Evolutionary conservation across 2,797 vertebrate species (phyloP), one percentile per base, ranked within the genome.

Genomic region (Pseudochromis fuscus): DNA sequence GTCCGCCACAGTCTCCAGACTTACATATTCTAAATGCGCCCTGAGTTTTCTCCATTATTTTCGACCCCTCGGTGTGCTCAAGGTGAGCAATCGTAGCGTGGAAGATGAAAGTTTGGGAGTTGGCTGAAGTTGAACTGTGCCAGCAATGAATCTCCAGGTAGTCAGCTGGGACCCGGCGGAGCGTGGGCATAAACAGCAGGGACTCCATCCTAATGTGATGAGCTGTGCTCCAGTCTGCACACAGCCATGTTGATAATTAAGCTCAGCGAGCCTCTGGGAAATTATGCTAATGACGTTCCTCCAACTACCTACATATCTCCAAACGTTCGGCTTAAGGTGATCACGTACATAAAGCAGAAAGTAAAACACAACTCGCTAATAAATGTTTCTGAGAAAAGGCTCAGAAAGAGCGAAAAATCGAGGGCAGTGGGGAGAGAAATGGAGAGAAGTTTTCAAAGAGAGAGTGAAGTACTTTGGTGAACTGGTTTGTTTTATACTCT

Each of bases 201-300:
- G 84, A 87, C 78, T 69, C 84, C 67, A 51, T 87, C 79, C 86
- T 89, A 90, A 91, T 86, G 88, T 84, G 88, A 89, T 89, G 89
- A 90, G 87, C 76, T 83, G 77, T 52, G 85, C 83, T 88, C 75
- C 45, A 71, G 74, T 81, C 88, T 88, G 86, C 81, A 82, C 81
- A 87, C 82, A 87, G 87, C 78, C 83, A 73, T 84, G 84, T 79
- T 90, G 90, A 92, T 90, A 88, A 92, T 91, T 92, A 90, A 88
- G 89, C 90, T 83, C 88, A 77, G 72, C 50, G 85, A 5, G 70
- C 92, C 91, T 88, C 84, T 87, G 92, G 93, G 92, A 94, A 92
- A 94, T 93, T 87, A 92, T 88, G 86, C 83, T 91, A 91, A 94
- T 86, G 87, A 75, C 33, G 55, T 58, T 77, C 70, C 81, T 81